Base-by-base conservation (phyloP, 92 coral and sea anemone genomes). In the Bergia puertoricense region DNA sequence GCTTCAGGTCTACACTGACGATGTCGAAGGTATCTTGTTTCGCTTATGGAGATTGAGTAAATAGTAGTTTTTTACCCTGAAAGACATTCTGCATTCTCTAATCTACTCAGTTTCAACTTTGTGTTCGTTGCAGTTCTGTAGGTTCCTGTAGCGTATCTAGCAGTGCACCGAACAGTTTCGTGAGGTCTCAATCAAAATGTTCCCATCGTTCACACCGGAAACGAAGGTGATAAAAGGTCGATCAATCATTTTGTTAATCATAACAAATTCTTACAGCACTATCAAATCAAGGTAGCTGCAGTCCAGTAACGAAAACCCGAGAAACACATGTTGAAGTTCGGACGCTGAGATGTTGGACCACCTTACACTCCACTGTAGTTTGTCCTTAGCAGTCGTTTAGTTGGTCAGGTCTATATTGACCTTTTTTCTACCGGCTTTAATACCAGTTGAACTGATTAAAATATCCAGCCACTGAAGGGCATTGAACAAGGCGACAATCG, bases 211-310 rank as follows among this genome's bases (percentile, higher is more conserved):
- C 77, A 37, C 46, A 76, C 51, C 16, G 80, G 80, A 76, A 76
- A 43, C 36, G 46, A 45, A 41, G 51, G 30, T 75, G 79, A 0
- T n/a, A 45, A 75, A 45, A 45, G 80, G 54, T 76, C 54, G 54
- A 18, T 40, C 80, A 40, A 45, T 76, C n/a, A 76, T 76, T 40
- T 76, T 54, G 9, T 5, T 40, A 43, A 76, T 76, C 54, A 42
- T 42, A 76, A 76, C 80, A 76, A 76, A 43, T 76, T 41, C 80
- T 76, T 51, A 13, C 79, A 74, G 48, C 78, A 74, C 40, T 74
- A 74, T 14, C n/a, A 16, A n/a, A 38, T 76, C 80, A 76, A 76
- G 46, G 80, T 18, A 76, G 80, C 44, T 18, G 30, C 3, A 20
- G 36, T 23, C 22, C 42, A 5, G 46, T 23, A 74, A 74, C 76